phyloP scores from a whole-genome alignment of 37 sponge, comb jelly and placozoan genomes.

The Geodia barretti region DNA sequence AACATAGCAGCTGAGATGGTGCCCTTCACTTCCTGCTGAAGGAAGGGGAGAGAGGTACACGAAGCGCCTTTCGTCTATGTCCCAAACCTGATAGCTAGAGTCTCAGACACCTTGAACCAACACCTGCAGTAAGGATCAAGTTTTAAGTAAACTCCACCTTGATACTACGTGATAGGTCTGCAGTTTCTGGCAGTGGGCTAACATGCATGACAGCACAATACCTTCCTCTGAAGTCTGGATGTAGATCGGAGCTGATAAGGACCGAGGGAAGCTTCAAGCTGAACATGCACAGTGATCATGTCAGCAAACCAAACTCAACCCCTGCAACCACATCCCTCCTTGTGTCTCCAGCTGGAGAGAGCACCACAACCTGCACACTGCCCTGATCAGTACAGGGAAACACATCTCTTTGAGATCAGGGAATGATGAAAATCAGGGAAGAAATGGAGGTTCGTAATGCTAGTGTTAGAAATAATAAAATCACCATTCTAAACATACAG shows the following conservation, averaged over 20 bases:
- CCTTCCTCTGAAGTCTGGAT: conserved; percentile 35
- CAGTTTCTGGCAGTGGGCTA: neutral
- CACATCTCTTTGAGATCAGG: conserved; percentile 12
- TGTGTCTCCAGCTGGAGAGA: conserved; percentile 36
- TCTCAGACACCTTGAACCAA: neutral
- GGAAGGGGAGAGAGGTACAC: conserved; percentile 7
- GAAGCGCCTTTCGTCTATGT: conserved; percentile 33
- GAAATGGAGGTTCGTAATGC: conserved; percentile 43
- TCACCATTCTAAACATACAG: conserved; percentile 1
- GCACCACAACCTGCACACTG: conserved; percentile 28
- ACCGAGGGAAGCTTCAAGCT: conserved; percentile 32
- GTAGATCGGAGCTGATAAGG: conserved; percentile 42
- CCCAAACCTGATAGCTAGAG: conserved; percentile 7
- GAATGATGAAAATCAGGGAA: too few relatives aligned
- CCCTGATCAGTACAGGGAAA: conserved; percentile 28
- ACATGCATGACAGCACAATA: conserved; percentile 54
- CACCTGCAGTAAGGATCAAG: neutral
- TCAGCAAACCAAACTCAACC: conserved; percentile 29
- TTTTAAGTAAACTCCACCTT: neutral
- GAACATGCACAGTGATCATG: conserved; percentile 22
- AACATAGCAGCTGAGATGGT: conserved; percentile 13
- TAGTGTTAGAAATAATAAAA: neutral
- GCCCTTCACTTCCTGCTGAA: conserved; percentile 6
- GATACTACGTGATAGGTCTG: neutral
- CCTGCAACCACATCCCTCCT: conserved; percentile 9